phyloP scores from a whole-genome alignment of 1,140 invertebrate species.

The Meloidogyne exigua region DNA sequence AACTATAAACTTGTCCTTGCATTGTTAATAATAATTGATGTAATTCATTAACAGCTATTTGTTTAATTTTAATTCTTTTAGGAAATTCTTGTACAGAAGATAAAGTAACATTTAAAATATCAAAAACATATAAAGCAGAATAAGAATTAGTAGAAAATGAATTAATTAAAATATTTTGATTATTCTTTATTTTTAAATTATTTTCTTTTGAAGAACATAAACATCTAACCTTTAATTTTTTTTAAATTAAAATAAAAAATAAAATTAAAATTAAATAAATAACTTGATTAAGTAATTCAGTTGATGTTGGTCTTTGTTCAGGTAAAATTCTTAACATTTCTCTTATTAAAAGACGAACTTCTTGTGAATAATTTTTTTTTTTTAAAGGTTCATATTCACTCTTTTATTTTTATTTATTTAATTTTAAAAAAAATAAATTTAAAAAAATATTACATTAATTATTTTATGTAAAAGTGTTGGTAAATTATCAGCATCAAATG shows the following conservation, averaged over 20 bases:
- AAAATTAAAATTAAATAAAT: not conserved
- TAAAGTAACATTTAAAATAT: slow-evolving; percentile 63
- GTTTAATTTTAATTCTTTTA: slow-evolving; percentile 65
- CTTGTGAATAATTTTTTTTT: slow-evolving; percentile 71
- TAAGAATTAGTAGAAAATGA: slow-evolving; percentile 42
- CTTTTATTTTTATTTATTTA: slow-evolving; percentile 49
- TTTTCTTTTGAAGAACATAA: slow-evolving; percentile 1
- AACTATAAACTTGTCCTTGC: slow-evolving; percentile 73
- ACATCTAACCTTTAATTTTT: not conserved
- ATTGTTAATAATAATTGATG: slow-evolving; percentile 74
- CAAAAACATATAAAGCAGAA: slow-evolving; percentile 66
- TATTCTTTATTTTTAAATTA: not conserved
- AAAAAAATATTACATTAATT: slow-evolving; percentile 63
- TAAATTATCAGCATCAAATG: slow-evolving; percentile 76
- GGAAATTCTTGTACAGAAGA: slow-evolving; percentile 64
- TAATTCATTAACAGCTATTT: slow-evolving; percentile 67
- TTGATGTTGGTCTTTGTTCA: slow-evolving; percentile 67
- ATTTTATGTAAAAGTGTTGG: slow-evolving; percentile 78
- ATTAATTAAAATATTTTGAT: not conserved
- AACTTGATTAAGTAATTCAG: slow-evolving; percentile 66
- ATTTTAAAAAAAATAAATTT: not conserved
- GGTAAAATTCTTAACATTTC: slow-evolving; percentile 66
- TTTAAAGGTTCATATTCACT: slow-evolving; percentile 70
- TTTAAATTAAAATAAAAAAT: not conserved
- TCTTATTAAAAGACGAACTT: slow-evolving; percentile 68